These are phyloP conservation scores for Ictalurus furcatus DNA, from an alignment of 2,113 vertebrate species.

Conservation along the genomic window DNA sequence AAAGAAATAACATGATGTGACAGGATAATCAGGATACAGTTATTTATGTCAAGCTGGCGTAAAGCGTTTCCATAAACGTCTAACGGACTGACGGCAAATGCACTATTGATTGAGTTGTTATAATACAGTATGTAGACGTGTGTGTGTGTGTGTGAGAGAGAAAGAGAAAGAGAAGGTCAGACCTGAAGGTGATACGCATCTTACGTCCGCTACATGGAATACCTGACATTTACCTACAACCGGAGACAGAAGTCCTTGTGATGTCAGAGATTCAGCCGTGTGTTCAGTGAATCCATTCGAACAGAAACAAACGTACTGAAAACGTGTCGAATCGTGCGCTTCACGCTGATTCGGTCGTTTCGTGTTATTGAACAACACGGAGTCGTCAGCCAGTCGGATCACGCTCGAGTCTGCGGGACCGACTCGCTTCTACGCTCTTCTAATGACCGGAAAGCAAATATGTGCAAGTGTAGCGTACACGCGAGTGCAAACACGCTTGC, in stretches of 20 bases:
- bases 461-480: neutral
- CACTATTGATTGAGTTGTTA: constrained; percentile 14
- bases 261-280: no score
- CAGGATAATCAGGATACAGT: neutral
- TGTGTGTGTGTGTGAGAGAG: neutral
- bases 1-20: neutral
- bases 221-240: neutral
- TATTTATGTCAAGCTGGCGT: neutral
- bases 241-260: no score
- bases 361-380: neutral
- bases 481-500: neutral
- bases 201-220: neutral
- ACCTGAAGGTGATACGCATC: neutral
- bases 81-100: neutral
- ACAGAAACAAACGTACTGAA: neutral
- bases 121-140: neutral
- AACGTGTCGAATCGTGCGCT: neutral
- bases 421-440: neutral
- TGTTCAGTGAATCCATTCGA: no score
- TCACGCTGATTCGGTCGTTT: neutral
- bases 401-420: neutral
- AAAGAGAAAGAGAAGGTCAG: neutral
- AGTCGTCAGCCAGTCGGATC: neutral
- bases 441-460: neutral
- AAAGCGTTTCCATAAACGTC: constrained; percentile 5